phyloP scores from a whole-genome alignment of 2,888 invertebrate genomes.

The Nesidiocoris tenuis region DNA sequence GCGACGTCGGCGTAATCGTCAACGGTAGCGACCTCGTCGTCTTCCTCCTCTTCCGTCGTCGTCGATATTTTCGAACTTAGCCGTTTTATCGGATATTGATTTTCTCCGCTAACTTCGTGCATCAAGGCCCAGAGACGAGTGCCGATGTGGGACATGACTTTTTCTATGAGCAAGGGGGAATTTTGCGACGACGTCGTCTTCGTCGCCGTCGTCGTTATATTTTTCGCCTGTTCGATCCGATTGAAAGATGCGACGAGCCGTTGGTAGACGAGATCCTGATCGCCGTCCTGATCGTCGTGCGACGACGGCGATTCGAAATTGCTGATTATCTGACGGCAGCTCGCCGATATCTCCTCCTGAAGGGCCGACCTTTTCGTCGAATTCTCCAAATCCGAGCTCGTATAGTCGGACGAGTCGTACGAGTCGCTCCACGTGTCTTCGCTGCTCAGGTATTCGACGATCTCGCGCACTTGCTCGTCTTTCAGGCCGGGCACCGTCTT shows the following conservation, averaged over 20 bases:
- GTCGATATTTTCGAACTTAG: conserved; percentile 62
- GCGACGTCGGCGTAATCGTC: conserved; percentile 66
- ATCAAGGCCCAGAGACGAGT: conserved; percentile 81
- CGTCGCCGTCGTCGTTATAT: neutral
- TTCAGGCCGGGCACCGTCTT: conserved; percentile 89
- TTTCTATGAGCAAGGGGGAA: conserved; percentile 82
- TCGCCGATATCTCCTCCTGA: conserved; percentile 82
- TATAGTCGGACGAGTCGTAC: conserved; percentile 88
- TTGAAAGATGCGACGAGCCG: conserved; percentile 81
- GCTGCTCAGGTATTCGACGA: conserved; percentile 87
- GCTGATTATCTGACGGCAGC: conserved; percentile 82
- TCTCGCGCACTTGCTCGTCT: conserved; percentile 86
- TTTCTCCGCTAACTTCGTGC: conserved; percentile 85
- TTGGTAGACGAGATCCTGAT: conserved; percentile 69
- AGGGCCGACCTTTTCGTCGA: conserved; percentile 65
- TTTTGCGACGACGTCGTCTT: conserved; percentile 57
- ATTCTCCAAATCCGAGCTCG: conserved; percentile 81
- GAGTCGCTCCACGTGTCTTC: conserved; percentile 94
- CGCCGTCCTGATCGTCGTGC: neutral
- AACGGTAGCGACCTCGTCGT: conserved; percentile 58
- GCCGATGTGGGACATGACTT: conserved; percentile 90
- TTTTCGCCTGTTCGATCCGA: conserved; percentile 62
- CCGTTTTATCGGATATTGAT: conserved; percentile 56
- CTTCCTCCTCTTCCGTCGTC: conserved; percentile 68
- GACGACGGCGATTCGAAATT: conserved; percentile 65